Percentiles rank a stretch among this genome's conserved stretches.
Evolutionary conservation across 1,140 invertebrate species (phyloP).

Genomic region (Drosophila eugracilis): DNA sequence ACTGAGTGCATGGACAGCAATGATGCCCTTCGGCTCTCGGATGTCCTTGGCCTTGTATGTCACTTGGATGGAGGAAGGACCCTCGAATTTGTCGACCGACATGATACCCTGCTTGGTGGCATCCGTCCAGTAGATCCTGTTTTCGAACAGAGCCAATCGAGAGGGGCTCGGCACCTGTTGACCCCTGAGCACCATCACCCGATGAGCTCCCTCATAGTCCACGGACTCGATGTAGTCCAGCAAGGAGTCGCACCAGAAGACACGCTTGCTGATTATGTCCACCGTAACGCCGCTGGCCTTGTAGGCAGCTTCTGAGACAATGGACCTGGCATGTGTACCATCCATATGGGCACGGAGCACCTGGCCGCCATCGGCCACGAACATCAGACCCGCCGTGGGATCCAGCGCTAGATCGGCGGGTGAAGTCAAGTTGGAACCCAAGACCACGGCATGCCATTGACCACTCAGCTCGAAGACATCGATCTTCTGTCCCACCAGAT

Average conservation of each 20-base stretch:
- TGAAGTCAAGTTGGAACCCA: slow-evolving; percentile 95
- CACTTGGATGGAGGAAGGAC: slow-evolving; percentile 90
- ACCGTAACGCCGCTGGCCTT: slow-evolving; percentile 94
- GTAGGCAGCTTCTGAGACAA: slow-evolving; percentile 96
- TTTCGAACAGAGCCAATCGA: slow-evolving; percentile 94
- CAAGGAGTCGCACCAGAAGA: slow-evolving; percentile 98
- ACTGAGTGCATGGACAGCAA: slow-evolving; percentile 91
- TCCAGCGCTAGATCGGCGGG: slow-evolving; percentile 96
- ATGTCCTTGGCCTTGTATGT: slow-evolving; percentile 93
- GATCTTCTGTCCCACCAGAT: slow-evolving; percentile 95
- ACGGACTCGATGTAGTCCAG: slow-evolving; percentile 99
- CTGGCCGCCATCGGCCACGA: slow-evolving; percentile 96
- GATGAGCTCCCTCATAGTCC: slow-evolving; percentile 95
- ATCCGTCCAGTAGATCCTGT: slow-evolving; percentile 97
- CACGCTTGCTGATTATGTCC: slow-evolving; percentile 93
- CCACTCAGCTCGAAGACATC: slow-evolving; percentile 96
- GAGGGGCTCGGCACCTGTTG: slow-evolving; percentile 95
- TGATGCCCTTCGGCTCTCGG: slow-evolving; percentile 93
- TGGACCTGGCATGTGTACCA: slow-evolving; percentile 91
- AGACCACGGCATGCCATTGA: slow-evolving; percentile 93
- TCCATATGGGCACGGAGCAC: slow-evolving; percentile 96
- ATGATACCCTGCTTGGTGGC: slow-evolving; percentile 97
- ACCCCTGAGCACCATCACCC: slow-evolving; percentile 92
- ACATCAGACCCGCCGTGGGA: slow-evolving; percentile 95
- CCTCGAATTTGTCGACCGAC: slow-evolving; percentile 95